phyloP scores from a whole-genome alignment of 2,113 vertebrate genomes.

The Macrotis lagotis region DNA sequence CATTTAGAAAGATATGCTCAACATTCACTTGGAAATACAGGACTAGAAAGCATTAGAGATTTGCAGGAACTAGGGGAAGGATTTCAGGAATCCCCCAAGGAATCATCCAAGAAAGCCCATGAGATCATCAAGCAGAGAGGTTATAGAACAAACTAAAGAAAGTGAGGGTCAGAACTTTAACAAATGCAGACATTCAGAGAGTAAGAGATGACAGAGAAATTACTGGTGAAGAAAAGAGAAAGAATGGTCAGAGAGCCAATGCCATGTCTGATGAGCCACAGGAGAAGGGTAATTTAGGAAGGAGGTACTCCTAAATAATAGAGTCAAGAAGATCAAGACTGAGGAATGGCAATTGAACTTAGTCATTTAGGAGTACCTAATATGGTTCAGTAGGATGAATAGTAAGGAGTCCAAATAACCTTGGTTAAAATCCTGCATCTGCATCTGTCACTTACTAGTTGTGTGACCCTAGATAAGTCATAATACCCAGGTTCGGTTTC shows the following conservation, averaged over 20 bases:
- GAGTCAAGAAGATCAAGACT: neutral
- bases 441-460: neutral
- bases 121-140: neutral
- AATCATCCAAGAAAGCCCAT: neutral
- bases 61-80: neutral
- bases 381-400: neutral
- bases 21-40: neutral
- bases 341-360: neutral
- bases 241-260: neutral
- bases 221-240: neutral
- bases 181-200: neutral
- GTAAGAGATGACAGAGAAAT: neutral
- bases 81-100: neutral
- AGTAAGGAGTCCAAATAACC: neutral
- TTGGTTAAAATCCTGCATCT: neutral
- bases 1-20: neutral
- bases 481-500: neutral
- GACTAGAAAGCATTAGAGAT: neutral
- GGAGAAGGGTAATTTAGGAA: neutral
- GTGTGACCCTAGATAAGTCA: neutral
- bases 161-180: neutral
- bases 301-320: neutral
- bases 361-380: neutral
- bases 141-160: neutral
- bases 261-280: neutral